Base-by-base conservation (phyloP, 2,888 invertebrate genomes). In the Idaea dimidiata region DNA sequence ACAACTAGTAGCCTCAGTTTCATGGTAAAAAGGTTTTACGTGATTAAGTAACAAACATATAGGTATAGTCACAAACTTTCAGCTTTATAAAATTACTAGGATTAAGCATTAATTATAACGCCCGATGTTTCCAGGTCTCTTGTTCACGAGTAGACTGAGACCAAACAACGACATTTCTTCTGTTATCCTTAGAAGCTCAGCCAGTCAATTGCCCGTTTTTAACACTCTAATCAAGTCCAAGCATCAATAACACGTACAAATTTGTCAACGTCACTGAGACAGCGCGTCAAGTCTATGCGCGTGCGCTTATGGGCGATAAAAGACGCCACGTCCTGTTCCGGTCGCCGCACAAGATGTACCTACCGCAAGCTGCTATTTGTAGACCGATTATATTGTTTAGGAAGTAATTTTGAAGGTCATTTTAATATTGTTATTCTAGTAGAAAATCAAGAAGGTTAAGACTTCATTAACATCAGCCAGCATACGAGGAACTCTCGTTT, bases 311-410 rank as follows among this genome's bases (percentile, higher is more conserved):
- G 73, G 74, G 66, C 79, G 84, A 86, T 84, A 85, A 82, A 84
- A 83, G 78, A 80, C 72, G 75, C 80, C 83, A 81, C 88, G 81
- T 89, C 89, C 89, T 87, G 69, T 83, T 88, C 88, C 88, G 83
- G 73, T 71, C 74, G 72, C 89, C 84, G 64, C 85, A 84, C 89
- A 88, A 82, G 86, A 81, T 77, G 87, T 65, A 70, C 62, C 62
- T 62, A 63, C 54, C 77, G 75, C 57, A 77, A 77, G 77, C 66
- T 73, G 73, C 69, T 64, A 62, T 43, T 43, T 43, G 62, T 66
- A 67, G 63, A 65, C 58, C 61, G 43, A 63, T 66, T 69, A 66
- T 43, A 43, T 10, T 43, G 10, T 43, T 43, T 43, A 14, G 43
- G 43, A 43, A 43, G 14, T 43, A 8, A 7, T 43, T 43, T 8